Conservation (phyloP, 2,888 invertebrate species). For the Epistrophe grossulariae region DNA sequence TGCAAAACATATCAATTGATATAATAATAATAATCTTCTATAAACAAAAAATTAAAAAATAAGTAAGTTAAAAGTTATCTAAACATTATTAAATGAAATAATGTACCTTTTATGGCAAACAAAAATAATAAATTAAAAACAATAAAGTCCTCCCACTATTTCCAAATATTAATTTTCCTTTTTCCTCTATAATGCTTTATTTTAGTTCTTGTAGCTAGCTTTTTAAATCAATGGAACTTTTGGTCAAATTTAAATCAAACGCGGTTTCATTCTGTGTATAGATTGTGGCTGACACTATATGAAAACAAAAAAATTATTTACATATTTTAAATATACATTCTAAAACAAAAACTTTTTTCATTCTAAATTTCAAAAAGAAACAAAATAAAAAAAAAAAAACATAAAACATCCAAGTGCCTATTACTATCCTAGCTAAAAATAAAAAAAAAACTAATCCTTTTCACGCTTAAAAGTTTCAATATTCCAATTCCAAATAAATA, state of each 20-base stretch:
- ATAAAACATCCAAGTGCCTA: slow-evolving; percentile 70
- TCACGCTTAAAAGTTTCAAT: slow-evolving; percentile 31
- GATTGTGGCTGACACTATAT: slow-evolving; percentile 38
- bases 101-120: not conserved
- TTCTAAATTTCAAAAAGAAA: slow-evolving; percentile 17
- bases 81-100: slow-evolving; percentile 4
- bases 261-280: slow-evolving; percentile 66
- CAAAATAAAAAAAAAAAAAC: slow-evolving; percentile 13
- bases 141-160: not conserved
- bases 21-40: slow-evolving; percentile 5
- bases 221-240: slow-evolving; percentile 47
- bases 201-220: slow-evolving; percentile 44
- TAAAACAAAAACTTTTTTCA: slow-evolving; percentile 9
- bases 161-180: slow-evolving; percentile 9
- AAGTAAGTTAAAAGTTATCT: not conserved
- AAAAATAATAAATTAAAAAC: not conserved
- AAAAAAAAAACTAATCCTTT: slow-evolving; percentile 25
- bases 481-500: slow-evolving; percentile 34
- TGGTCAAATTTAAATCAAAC: slow-evolving; percentile 20
- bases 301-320: slow-evolving; percentile 10
- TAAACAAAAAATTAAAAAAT: not conserved
- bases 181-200: not conserved
- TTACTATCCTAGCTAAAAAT: slow-evolving; percentile 67
- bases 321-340: slow-evolving; percentile 46
- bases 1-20: slow-evolving; percentile 51